A percentile compares a stretch with the other conserved stretches of the same genome.
These are phyloP conservation scores for Zapornia atra DNA, from an alignment of 2,113 vertebrate species.

Conservation along the genomic window DNA sequence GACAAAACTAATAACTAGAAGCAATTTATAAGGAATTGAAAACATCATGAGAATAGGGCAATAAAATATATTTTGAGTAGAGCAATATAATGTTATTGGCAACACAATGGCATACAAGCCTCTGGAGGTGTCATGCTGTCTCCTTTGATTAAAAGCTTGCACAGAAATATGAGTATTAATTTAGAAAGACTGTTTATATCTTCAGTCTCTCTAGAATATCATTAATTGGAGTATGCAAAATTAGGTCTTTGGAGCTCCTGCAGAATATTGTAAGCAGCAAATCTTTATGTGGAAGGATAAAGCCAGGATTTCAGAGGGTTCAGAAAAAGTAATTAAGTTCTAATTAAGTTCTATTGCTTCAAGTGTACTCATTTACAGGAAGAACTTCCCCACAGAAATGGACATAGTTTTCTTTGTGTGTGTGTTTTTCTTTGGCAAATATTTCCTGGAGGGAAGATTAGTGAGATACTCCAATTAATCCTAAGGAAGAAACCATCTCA, in stretches of 20 bases:
- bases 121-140: constrained; percentile 45
- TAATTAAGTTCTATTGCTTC: neutral
- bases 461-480: neutral
- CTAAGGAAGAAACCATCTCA: neutral
- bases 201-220: constrained; percentile 29
- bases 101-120: constrained; percentile 27
- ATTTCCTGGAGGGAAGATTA: neutral
- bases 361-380: neutral
- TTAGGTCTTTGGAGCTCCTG: constrained; percentile 9
- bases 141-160: constrained; percentile 63
- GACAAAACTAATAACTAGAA: constrained; percentile 38
- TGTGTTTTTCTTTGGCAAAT: neutral
- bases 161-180: constrained; percentile 49
- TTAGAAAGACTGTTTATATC: constrained; percentile 47
- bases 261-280: neutral
- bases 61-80: neutral
- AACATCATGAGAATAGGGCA: neutral
- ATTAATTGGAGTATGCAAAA: constrained; percentile 51
- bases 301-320: neutral
- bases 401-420: neutral
- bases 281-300: neutral
- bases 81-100: constrained; percentile 7
- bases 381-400: neutral
- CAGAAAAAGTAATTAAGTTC: constrained; percentile 17
- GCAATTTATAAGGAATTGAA: neutral